These are phyloP conservation scores for Crotalus horridus DNA, from an alignment of 2,113 vertebrate species.

Conservation along the genomic window DNA sequence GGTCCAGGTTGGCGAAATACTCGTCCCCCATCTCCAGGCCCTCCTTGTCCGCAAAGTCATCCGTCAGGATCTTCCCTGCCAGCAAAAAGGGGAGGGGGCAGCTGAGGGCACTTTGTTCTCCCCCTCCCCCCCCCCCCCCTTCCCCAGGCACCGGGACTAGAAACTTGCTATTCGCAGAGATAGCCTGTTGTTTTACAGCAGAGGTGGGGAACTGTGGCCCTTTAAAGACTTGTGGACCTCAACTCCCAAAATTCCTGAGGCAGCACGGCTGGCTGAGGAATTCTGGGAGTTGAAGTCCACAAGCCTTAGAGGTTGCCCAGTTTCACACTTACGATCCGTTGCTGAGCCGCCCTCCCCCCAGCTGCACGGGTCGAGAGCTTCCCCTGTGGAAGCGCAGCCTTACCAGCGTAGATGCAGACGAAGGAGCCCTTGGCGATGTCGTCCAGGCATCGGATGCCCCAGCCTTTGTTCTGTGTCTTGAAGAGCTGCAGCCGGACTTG, in stretches of 20 bases:
- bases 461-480: conserved; percentile 98
- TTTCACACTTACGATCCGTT: no score
- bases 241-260: not conserved
- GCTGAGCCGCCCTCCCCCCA: not conserved
- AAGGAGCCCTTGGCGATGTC: conserved; percentile 96
- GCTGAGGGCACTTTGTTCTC: not conserved
- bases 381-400: not conserved
- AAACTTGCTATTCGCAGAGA: not conserved
- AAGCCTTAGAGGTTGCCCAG: no score
- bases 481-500: conserved; percentile 97
- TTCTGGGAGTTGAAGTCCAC: no score
- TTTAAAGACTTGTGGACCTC: not conserved
- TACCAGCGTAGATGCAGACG: conserved; percentile 97
- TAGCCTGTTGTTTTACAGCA: not conserved
- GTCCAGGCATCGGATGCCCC: conserved; percentile 96
- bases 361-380: not conserved
- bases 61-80: conserved; percentile 93
- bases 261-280: no score
- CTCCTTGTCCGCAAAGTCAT: conserved; percentile 96
- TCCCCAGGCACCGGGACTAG: not conserved
- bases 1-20: conserved; percentile 96
- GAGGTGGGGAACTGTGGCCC: not conserved
- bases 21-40: conserved; percentile 97
- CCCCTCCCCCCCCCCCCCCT: not conserved
- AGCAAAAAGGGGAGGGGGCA: rapidly evolving